A percentile compares a stretch with the other conserved stretches of the same genome.
These are phyloP conservation scores for Ictalurus furcatus DNA, from an alignment of 2,113 vertebrate genomes.

Conservation along the genomic window DNA sequence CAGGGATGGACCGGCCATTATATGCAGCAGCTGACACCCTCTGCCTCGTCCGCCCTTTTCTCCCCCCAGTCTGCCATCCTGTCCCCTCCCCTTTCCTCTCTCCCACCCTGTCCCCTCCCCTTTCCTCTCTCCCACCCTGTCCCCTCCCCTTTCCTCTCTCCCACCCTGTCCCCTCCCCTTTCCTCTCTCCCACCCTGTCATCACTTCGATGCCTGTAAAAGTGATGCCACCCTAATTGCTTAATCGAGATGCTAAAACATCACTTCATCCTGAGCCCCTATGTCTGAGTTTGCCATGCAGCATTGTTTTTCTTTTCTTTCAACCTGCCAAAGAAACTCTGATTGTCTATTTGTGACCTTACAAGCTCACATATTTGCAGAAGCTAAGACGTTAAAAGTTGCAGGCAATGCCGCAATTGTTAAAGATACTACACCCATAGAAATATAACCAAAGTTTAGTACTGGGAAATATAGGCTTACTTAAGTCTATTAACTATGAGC, in stretches of 20 bases:
- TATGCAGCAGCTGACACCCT: slow-evolving; percentile 41
- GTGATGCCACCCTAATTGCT: neutral
- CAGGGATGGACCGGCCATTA: slow-evolving; percentile 14
- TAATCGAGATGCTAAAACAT: neutral
- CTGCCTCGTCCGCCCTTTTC: neutral
- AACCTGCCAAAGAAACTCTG: neutral
- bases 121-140: no score
- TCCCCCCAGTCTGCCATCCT: neutral
- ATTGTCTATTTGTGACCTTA: neutral
- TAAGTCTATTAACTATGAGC: no score
- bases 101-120: no score
- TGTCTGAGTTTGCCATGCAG: neutral
- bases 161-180: neutral
- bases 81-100: no score
- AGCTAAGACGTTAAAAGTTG: no score
- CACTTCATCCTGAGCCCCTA: neutral
- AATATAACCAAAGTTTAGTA: no score
- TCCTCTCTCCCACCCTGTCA: no score
- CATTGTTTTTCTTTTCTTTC: neutral
- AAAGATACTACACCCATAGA: no score
- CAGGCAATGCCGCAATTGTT: no score
- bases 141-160: slow-evolving; percentile 11
- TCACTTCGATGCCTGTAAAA: neutral
- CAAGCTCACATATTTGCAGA: no score
- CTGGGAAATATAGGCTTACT: no score